These are phyloP conservation scores for Macrochelys suwanniensis DNA, from an alignment of 2,797 vertebrate species.

Conservation along the genomic window DNA sequence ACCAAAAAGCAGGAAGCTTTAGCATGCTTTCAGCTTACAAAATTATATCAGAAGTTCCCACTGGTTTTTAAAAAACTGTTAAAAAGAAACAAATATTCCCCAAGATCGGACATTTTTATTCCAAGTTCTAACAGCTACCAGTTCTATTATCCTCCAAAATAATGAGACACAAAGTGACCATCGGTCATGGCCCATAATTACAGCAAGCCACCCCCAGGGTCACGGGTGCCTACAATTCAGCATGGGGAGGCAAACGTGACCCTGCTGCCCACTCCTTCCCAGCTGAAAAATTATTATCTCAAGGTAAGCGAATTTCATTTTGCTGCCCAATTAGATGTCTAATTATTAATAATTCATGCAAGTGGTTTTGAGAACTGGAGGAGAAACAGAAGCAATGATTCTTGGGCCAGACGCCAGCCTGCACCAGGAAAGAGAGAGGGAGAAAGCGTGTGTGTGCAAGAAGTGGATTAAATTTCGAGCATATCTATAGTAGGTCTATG, in stretches of 20 bases:
- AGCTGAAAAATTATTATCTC: neutral
- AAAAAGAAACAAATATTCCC: neutral
- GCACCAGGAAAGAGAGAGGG: neutral
- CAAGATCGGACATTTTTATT: neutral
- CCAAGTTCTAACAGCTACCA: neutral
- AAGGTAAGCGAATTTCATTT: neutral
- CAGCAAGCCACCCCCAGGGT: neutral
- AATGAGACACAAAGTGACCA: neutral
- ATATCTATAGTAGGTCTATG: neutral
- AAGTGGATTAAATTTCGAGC: neutral
- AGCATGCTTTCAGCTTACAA: neutral
- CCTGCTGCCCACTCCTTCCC: rapidly evolving
- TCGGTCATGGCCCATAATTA: neutral
- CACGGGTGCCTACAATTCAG: neutral
- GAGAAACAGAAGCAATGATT: neutral
- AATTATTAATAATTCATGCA: constrained; percentile 47
- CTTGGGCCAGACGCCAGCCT: neutral
- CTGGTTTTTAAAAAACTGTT: rapidly evolving
- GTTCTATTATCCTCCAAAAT: neutral
- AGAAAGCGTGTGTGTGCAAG: neutral
- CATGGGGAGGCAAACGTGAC: neutral
- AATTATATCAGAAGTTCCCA: rapidly evolving
- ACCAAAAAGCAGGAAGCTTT: neutral
- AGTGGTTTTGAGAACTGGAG: constrained; percentile 40
- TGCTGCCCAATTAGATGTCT: neutral